Evolutionary conservation across 2,797 vertebrate species (phyloP).

Genomic region (Lepilemur ruficaudatus): DNA sequence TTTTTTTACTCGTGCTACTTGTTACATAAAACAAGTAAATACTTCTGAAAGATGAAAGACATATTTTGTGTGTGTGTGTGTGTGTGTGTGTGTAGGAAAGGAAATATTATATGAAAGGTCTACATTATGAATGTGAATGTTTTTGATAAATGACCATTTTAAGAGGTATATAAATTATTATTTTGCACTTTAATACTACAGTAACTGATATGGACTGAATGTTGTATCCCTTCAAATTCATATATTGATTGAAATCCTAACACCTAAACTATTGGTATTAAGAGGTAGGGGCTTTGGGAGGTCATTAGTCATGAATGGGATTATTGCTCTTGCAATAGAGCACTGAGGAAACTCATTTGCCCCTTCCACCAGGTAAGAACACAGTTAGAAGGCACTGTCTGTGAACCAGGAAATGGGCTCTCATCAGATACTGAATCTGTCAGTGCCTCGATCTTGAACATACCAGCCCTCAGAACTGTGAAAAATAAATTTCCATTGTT

Average conservation of each 20-base stretch:
- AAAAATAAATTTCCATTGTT: background rate
- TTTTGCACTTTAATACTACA: background rate
- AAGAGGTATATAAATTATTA: background rate
- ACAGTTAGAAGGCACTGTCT: background rate
- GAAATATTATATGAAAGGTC: background rate
- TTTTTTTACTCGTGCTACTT: slow-evolving; percentile 45
- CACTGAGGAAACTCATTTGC: background rate
- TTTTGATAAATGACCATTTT: background rate
- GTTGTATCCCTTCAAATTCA: background rate
- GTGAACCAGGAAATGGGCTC: background rate
- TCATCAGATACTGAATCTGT: background rate
- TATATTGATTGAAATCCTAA: background rate
- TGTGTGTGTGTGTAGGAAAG: background rate
- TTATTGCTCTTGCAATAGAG: background rate
- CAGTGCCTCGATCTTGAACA: background rate
- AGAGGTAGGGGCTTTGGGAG: background rate
- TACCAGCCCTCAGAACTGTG: background rate
- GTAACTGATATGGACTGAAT: background rate
- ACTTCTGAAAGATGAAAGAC: background rate
- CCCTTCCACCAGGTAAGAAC: background rate
- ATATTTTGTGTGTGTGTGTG: background rate
- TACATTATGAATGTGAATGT: background rate
- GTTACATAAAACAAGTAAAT: slow-evolving; percentile 55
- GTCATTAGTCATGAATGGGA: background rate
- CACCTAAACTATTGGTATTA: background rate